These are phyloP conservation scores for Nymphalis urticae DNA, from an alignment of 2,888 invertebrate species.

Conservation along the genomic window DNA sequence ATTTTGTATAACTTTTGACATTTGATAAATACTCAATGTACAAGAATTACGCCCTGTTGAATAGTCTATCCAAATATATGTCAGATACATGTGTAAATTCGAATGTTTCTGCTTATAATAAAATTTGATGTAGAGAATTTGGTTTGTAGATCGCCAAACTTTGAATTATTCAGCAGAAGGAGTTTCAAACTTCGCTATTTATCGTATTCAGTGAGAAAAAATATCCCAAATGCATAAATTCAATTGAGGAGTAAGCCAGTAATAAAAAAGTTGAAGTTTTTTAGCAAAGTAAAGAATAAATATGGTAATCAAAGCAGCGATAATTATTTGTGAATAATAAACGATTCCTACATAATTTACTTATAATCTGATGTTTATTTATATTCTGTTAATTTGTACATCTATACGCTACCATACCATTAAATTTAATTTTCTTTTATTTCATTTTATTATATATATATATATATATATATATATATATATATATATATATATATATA, in stretches of 20 bases:
- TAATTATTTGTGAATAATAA: background rate
- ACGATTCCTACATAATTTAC: too few relatives aligned
- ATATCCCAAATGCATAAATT: background rate
- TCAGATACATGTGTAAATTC: background rate
- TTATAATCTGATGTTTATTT: too few relatives aligned
- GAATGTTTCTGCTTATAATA: background rate
- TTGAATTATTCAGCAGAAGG: conserved; percentile 3
- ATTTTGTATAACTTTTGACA: too few relatives aligned
- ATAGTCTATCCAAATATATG: background rate
- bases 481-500: too few relatives aligned
- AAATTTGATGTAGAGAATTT: conserved; percentile 5
- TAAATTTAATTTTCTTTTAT: too few relatives aligned
- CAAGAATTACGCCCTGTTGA: background rate
- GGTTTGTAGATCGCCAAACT: conserved; percentile 1
- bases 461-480: too few relatives aligned
- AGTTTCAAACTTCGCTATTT: conserved; percentile 2
- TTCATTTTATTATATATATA: too few relatives aligned
- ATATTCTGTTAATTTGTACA: too few relatives aligned
- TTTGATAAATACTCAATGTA: too few relatives aligned
- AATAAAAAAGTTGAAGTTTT: background rate
- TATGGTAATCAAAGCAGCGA: background rate
- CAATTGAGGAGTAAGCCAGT: background rate
- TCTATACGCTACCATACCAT: too few relatives aligned
- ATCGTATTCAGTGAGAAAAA: conserved; percentile 5
- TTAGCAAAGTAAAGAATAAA: background rate